A percentile compares a stretch with the other conserved stretches of the same genome.
These are phyloP conservation scores for Eumaeus atala DNA, from an alignment of 1,140 invertebrate genomes.

Conservation along the genomic window DNA sequence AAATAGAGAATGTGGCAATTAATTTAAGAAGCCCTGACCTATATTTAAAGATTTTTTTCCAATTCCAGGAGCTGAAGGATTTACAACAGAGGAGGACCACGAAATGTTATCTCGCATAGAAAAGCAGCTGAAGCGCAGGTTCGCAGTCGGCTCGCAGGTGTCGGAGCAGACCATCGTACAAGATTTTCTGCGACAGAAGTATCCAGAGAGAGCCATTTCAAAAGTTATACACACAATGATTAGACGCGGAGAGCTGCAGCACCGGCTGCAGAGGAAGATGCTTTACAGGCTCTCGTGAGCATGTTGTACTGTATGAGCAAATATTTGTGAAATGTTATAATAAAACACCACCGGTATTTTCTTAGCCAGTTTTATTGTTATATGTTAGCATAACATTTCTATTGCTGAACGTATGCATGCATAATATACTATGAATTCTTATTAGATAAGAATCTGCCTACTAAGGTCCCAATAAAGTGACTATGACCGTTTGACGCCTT, in stretches of 20 bases:
- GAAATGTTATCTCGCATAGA: conserved; percentile 93
- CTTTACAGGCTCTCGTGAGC: conserved; percentile 89
- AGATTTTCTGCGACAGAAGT: conserved; percentile 96
- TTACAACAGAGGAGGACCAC: conserved; percentile 95
- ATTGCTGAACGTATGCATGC: too few relatives aligned
- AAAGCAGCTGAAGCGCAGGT: conserved; percentile 94
- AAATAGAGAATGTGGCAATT: too few relatives aligned
- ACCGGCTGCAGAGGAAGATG: conserved; percentile 97
- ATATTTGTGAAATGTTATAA: too few relatives aligned
- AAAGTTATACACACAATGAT: conserved; percentile 97
- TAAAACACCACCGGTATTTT: too few relatives aligned
- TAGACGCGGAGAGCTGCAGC: conserved; percentile 94
- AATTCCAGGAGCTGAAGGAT: conserved; percentile 92
- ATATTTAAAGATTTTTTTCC: too few relatives aligned
- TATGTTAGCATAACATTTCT: too few relatives aligned
- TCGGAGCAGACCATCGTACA: conserved; percentile 95
- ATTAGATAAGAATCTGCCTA: too few relatives aligned
- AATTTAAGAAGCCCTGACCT: too few relatives aligned
- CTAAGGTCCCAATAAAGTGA: conserved; percentile 13
- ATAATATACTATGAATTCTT: too few relatives aligned
- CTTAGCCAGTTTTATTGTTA: too few relatives aligned
- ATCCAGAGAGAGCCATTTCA: conserved; percentile 88
- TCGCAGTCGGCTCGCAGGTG: conserved; percentile 97
- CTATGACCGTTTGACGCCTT: neutral
- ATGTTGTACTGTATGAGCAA: neutral